A percentile compares a stretch with the other conserved stretches of the same genome.
Evolutionary conservation across 1,140 invertebrate genomes (phyloP).

Genomic region (Aradophagus sp.): DNA sequence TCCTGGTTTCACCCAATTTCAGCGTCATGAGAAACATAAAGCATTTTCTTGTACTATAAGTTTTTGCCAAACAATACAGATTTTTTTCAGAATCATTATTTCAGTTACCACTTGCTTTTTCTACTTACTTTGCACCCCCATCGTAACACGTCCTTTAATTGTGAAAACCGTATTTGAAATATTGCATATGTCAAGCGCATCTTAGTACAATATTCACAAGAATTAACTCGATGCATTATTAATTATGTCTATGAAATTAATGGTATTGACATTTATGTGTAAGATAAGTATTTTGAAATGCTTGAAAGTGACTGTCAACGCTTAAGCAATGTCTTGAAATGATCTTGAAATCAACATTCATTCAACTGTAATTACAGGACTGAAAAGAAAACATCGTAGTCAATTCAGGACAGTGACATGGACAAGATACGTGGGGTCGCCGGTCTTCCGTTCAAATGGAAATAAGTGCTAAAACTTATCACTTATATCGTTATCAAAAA

Average conservation of each 20-base stretch:
- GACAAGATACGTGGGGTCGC: constrained; percentile 19
- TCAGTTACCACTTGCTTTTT: constrained; percentile 1
- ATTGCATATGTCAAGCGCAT: no score
- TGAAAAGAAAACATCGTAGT: constrained; percentile 47
- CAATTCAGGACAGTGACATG: constrained; percentile 38
- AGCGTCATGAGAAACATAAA: constrained; percentile 17
- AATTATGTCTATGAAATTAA: constrained; percentile 18
- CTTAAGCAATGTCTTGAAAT: constrained; percentile 12
- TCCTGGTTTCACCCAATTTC: constrained; percentile 9
- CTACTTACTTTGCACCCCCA: no score
- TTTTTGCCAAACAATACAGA: constrained; percentile 7
- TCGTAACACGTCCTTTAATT: no score
- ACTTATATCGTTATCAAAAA: constrained; percentile 25
- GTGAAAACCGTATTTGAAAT: no score
- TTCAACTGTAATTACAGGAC: constrained; percentile 54
- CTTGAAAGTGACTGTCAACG: constrained; percentile 21
- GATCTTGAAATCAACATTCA: constrained; percentile 35
- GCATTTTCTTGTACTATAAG: constrained; percentile 1
- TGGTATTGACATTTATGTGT: constrained; percentile 22
- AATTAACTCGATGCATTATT: no score
- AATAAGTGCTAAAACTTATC: constrained; percentile 34
- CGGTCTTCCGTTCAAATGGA: constrained; percentile 49
- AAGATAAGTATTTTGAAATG: constrained; percentile 43
- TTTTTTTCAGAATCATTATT: constrained; percentile 26
- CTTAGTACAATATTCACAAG: no score